Conservation (phyloP, 2,888 invertebrate genomes). For the Hypomecis atomaria region DNA sequence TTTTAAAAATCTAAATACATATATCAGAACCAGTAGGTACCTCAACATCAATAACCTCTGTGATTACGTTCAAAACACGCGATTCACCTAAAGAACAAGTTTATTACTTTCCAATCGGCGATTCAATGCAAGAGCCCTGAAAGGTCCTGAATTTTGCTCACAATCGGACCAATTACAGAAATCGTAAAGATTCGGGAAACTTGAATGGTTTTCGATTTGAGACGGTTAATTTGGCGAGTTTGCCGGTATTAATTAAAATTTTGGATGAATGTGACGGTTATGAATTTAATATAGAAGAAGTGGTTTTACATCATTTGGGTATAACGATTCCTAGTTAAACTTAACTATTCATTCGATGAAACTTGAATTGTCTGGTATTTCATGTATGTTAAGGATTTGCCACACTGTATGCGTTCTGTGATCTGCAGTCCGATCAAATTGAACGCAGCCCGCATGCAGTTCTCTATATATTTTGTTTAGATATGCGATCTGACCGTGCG, state of each 20-base stretch:
- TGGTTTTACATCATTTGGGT: background rate
- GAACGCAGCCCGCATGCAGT: too few species aligned
- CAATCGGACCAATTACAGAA: constrained; percentile 73
- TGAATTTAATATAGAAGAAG: constrained; percentile 6
- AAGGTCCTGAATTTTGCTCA: constrained; percentile 57
- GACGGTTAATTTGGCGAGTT: constrained; percentile 51
- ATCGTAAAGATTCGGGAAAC: constrained; percentile 61
- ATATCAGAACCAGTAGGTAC: too few species aligned
- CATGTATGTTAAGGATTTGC: too few species aligned
- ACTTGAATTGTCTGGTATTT: too few species aligned
- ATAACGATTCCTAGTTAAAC: too few species aligned
- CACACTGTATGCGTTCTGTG: too few species aligned
- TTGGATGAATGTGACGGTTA: constrained; percentile 18
- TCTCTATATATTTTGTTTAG: too few species aligned
- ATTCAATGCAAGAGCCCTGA: constrained; percentile 62
- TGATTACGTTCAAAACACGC: constrained; percentile 74
- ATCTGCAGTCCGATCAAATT: too few species aligned
- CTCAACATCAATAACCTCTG: constrained; percentile 43
- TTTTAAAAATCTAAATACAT: too few species aligned
- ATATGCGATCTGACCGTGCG: too few species aligned
- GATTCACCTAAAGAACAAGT: constrained; percentile 75
- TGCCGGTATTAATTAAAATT: constrained; percentile 31
- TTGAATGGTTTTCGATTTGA: constrained; percentile 57
- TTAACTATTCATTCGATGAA: too few species aligned
- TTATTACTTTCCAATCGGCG: constrained; percentile 72